Evolutionary conservation across 64 coral and sea anemone genomes (phyloP).

Genomic region (Montipora sp.): DNA sequence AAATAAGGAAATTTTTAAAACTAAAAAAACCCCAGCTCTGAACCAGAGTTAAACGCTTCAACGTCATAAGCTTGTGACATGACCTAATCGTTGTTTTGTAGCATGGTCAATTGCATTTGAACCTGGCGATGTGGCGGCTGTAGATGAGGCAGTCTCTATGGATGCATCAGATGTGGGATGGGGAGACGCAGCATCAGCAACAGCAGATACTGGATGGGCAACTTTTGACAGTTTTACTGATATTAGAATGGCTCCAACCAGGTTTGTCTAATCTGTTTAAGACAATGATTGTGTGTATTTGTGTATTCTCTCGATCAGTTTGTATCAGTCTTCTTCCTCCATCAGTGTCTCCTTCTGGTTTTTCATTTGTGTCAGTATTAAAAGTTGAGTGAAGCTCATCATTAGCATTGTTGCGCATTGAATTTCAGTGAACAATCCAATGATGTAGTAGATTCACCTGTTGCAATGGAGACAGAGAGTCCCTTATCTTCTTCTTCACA

Average conservation of each 20-base stretch:
- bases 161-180: slow-evolving; percentile 91
- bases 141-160: slow-evolving; percentile 82
- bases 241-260: slow-evolving; percentile 68
- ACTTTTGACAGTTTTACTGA: slow-evolving; percentile 94
- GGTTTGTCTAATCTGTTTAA: background rate
- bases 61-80: background rate
- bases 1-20: too few species aligned
- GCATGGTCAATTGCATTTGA: slow-evolving; percentile 86
- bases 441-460: slow-evolving; percentile 73
- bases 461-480: slow-evolving; percentile 91
- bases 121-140: slow-evolving; percentile 38
- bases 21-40: too few species aligned
- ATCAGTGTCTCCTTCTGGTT: background rate
- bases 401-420: background rate
- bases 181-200: slow-evolving; percentile 22
- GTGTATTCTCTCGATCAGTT: background rate
- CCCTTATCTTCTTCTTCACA: slow-evolving; percentile 34
- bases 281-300: background rate
- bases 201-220: slow-evolving; percentile 85
- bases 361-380: too few species aligned
- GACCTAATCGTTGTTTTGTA: background rate
- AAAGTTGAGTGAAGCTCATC: background rate
- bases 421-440: slow-evolving; percentile 52
- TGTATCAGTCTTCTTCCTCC: background rate
- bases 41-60: too few species aligned